phyloP scores from a whole-genome alignment of 2,797 vertebrate genomes.

The Paratrypauchen microcephalus region DNA sequence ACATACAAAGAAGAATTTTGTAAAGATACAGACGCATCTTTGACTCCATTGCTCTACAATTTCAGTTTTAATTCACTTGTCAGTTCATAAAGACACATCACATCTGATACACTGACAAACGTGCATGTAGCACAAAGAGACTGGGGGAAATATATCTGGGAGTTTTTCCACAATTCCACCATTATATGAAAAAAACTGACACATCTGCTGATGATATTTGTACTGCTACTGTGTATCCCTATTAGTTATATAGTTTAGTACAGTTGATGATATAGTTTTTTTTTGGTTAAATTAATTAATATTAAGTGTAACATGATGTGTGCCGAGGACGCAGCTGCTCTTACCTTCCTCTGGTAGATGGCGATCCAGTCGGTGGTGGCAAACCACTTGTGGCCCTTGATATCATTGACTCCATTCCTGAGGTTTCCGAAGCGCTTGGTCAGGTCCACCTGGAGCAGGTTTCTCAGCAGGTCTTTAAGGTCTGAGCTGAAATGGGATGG shows the following conservation, averaged over 20 bases:
- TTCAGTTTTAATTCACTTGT: not conserved
- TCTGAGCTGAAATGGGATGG: constrained; percentile 99
- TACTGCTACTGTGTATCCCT: not conserved
- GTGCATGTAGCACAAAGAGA: not conserved
- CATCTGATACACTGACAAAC: not conserved
- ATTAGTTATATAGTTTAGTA: not conserved
- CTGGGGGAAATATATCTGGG: not conserved
- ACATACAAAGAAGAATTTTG: not conserved
- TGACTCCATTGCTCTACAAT: not conserved
- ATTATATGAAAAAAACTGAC: not conserved
- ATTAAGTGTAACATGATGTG: constrained; percentile 10
- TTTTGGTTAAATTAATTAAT: not conserved
- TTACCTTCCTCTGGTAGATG: constrained; percentile 99
- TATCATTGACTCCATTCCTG: constrained; percentile 98
- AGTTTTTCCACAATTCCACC: not conserved
- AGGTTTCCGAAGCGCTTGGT: constrained; percentile 99
- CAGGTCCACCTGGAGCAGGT: constrained; percentile 97
- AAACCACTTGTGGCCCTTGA: constrained; percentile 99
- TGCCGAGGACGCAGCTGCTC: constrained; percentile 23
- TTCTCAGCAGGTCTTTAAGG: constrained; percentile 96
- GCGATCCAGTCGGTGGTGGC: constrained; percentile 99
- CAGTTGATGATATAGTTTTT: not conserved
- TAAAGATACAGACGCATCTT: not conserved
- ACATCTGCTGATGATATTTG: too few species aligned
- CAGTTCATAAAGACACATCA: not conserved